These are phyloP conservation scores for Epinephelus cyanopodus DNA, from an alignment of 2,113 vertebrate genomes.

Conservation along the genomic window DNA sequence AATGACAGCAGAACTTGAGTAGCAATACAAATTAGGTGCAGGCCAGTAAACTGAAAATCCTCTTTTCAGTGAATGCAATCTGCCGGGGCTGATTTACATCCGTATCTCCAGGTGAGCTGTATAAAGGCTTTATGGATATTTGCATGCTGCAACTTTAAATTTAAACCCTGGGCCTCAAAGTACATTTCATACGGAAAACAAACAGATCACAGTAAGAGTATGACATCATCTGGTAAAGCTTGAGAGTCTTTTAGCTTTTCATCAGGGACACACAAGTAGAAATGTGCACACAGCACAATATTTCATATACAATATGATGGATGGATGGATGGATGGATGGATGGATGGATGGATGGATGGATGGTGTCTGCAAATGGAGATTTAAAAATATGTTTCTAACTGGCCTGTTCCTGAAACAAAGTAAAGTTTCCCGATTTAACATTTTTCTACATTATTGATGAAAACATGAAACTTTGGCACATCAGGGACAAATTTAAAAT, in stretches of 20 bases:
- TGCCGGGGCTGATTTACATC: constrained; percentile 33
- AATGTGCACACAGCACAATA: not conserved
- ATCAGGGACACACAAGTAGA: not conserved
- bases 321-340: not conserved
- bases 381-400: not conserved
- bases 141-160: constrained; percentile 13
- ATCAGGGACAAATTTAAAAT: not conserved
- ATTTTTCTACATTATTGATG: not conserved
- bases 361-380: not conserved
- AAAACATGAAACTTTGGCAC: not conserved
- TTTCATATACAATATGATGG: not conserved
- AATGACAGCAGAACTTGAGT: not conserved
- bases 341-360: not conserved
- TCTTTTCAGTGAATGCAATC: constrained; percentile 8
- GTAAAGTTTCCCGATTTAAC: not conserved
- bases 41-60: not conserved
- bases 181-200: not conserved
- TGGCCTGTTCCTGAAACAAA: not conserved
- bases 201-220: not conserved
- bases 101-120: not conserved
- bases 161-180: not conserved
- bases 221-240: not conserved
- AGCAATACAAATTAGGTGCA: constrained; percentile 7
- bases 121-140: constrained; percentile 2
- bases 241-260: not conserved